Evolutionary conservation across 2,888 invertebrate genomes (phyloP).

Genomic region (Lithophane semibrunnea): DNA sequence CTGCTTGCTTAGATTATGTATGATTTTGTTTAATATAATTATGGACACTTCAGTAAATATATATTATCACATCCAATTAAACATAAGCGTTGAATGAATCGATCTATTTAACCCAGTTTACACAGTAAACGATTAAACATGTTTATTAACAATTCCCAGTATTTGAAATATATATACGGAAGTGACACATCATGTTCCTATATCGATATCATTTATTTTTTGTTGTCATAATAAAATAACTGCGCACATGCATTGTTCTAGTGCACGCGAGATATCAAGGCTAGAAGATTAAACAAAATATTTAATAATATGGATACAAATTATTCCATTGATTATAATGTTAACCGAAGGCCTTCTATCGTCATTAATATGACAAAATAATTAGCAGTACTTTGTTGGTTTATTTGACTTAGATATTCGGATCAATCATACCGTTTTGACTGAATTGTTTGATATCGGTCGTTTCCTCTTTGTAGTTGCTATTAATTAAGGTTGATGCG

Average conservation of each 20-base stretch:
- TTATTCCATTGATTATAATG: conserved; percentile 46
- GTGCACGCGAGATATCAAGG: conserved; percentile 29
- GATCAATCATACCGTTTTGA: background rate
- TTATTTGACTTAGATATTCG: background rate
- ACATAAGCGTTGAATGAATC: background rate
- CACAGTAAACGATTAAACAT: background rate
- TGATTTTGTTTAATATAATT: too few species aligned
- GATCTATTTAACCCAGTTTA: background rate
- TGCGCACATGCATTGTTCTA: too few species aligned
- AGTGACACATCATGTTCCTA: conserved; percentile 10
- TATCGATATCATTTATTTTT: conserved; percentile 37
- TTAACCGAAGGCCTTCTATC: conserved; percentile 2
- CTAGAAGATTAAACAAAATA: conserved; percentile 42
- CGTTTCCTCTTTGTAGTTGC: background rate
- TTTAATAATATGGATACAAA: conserved; percentile 55
- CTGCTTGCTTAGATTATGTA: background rate
- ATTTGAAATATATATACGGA: conserved; percentile 29
- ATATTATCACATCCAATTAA: background rate
- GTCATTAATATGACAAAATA: conserved; percentile 6
- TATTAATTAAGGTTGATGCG: too few species aligned
- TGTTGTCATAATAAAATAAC: conserved; percentile 2
- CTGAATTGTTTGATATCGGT: background rate
- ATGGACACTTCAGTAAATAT: background rate
- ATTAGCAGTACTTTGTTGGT: background rate
- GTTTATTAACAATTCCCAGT: conserved; percentile 14